Evolutionary conservation across 2,797 vertebrate species (phyloP), one percentile per base, ranked within the genome.

Genomic region (Rhodeus uyekii): DNA sequence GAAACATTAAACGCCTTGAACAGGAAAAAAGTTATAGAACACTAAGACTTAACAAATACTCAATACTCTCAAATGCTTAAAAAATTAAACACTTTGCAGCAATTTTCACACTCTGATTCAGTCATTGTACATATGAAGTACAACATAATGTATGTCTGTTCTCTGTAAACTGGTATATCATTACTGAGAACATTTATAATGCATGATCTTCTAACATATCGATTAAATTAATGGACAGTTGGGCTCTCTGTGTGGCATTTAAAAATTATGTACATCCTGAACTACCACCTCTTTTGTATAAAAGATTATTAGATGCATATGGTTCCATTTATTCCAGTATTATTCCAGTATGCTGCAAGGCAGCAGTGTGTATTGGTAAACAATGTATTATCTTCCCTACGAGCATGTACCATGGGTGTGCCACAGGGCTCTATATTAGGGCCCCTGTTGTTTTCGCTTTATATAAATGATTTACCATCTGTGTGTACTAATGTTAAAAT

Each of bases 161-260:
- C 67, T 61, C 32, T 63, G 24, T 50, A 50, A 78, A 50, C 19
- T n/a, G 13, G 63, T 71, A 24, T 34, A 34, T 46, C 39, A 60
- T 63, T 61, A 61, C 10, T 27, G 18, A 27, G 36, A 44, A 18
- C 18, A 58, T 39, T 63, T 60, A 76, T 58, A 82, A 82, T 79
- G 13, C 24, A 65, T 29, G 29, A 42, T 64, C 50, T 34, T 48
- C 38, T 38, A 68, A 65, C 42, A n/a, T n/a, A 39, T 53, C n/a
- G 72, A 44, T 29, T 80, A 61, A 83, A 83, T 39, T 34, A 53
- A 53, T 61, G 67, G 58, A 73, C n/a, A 63, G n/a, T 16, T 53
- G 46, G 29, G 4, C 44, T 55, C 10, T 48, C 9, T n/a, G 48
- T 46, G 19, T 9, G 24, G 12, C 32, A 36, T 50, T 53, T 10